Conservation (phyloP, 2,797 vertebrate genomes). For the Enteromius radiatus region DNA sequence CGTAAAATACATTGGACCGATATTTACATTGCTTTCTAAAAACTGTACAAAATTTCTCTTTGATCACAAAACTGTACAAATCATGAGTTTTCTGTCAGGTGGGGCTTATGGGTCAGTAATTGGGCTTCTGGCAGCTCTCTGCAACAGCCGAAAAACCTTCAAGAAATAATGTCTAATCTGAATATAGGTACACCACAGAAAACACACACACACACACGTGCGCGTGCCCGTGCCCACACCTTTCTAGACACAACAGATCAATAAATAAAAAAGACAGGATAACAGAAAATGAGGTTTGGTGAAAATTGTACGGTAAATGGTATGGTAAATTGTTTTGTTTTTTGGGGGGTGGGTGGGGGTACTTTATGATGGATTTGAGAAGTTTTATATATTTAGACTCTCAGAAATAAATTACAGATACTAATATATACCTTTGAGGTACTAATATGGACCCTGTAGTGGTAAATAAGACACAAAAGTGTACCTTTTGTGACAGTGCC, state of each 20-base stretch:
- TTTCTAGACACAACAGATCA: constrained; percentile 40
- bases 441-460: neutral
- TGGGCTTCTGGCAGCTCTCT: neutral
- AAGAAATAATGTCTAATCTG: neutral
- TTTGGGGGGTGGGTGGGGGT: neutral
- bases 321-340: neutral
- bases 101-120: neutral
- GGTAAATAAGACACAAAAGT: neutral
- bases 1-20: constrained; percentile 59
- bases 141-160: constrained; percentile 13
- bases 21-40: constrained; percentile 69
- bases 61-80: constrained; percentile 61
- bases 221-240: neutral
- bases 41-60: constrained; percentile 72
- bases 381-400: neutral
- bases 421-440: neutral
- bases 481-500: no score
- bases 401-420: neutral
- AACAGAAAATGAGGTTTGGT: neutral
- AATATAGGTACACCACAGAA: constrained; percentile 25
- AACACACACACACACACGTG: constrained; percentile 1
- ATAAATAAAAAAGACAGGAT: constrained; percentile 44
- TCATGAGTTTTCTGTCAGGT: constrained; percentile 53
- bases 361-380: neutral
- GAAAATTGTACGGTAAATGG: neutral